phyloP scores from a whole-genome alignment of 2,113 vertebrate species.

The Lycaon pictus region DNA sequence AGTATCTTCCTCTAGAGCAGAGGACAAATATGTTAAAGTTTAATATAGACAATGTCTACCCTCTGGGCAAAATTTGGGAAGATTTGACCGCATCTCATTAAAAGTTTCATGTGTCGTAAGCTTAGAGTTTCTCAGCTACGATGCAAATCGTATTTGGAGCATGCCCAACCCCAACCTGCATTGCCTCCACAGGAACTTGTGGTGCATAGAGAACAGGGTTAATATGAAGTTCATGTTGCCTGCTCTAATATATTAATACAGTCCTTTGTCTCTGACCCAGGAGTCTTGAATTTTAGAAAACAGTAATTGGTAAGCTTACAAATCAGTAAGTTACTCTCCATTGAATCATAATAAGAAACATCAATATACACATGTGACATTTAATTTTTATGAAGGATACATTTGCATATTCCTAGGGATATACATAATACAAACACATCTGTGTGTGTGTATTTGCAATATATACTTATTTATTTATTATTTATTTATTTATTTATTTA shows the following conservation, averaged over 20 bases:
- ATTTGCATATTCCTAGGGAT: background rate
- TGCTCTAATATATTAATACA: background rate
- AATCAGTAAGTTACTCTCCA: background rate
- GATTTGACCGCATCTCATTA: background rate
- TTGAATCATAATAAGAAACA: background rate
- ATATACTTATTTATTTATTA: background rate
- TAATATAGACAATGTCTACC: background rate
- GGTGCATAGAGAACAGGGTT: background rate
- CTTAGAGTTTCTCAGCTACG: background rate
- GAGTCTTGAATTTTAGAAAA: background rate
- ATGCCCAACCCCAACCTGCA: too few species aligned
- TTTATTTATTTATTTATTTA: too few species aligned
- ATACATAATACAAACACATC: background rate
- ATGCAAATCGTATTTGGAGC: background rate
- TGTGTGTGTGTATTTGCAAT: background rate
- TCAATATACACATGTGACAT: background rate
- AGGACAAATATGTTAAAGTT: background rate
- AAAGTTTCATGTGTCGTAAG: background rate
- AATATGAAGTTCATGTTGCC: fast-evolving
- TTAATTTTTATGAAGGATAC: background rate
- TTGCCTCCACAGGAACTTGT: background rate
- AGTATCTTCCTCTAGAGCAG: background rate
- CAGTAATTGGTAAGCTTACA: background rate
- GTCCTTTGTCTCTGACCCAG: background rate
- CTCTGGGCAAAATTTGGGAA: background rate